Conservation (phyloP, 2,888 invertebrate genomes). For the Sipha maydis region DNA sequence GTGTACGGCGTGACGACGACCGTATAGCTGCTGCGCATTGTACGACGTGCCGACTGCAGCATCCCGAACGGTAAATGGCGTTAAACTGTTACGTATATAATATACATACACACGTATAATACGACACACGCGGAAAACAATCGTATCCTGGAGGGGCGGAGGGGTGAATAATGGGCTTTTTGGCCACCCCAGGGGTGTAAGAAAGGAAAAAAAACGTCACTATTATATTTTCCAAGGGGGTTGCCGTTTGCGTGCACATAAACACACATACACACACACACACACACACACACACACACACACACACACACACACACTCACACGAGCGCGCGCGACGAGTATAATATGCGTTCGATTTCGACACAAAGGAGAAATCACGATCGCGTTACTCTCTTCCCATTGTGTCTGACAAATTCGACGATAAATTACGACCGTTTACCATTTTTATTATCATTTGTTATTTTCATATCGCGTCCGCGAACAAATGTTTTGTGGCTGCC, state of each 20-base stretch:
- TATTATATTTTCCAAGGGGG: slow-evolving; percentile 56
- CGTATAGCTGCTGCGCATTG: background rate
- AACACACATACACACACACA: background rate
- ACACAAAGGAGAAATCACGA: slow-evolving; percentile 57
- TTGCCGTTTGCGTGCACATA: background rate
- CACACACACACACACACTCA: background rate
- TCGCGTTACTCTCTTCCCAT: slow-evolving; percentile 40
- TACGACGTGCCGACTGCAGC: background rate
- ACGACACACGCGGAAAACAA: slow-evolving; percentile 38
- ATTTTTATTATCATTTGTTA: slow-evolving; percentile 61
- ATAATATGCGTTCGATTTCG: slow-evolving; percentile 47
- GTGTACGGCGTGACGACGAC: background rate
- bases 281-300: background rate
- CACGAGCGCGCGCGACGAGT: background rate
- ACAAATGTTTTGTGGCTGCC: slow-evolving; percentile 59
- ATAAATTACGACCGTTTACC: slow-evolving; percentile 62
- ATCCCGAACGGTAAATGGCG: slow-evolving; percentile 45
- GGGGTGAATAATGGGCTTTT: slow-evolving; percentile 48
- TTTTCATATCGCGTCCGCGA: slow-evolving; percentile 57
- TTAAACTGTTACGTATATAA: slow-evolving; percentile 54
- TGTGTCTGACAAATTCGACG: slow-evolving; percentile 58
- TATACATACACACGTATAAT: background rate
- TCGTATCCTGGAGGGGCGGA: background rate
- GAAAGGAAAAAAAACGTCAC: slow-evolving; percentile 53
- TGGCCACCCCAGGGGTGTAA: slow-evolving; percentile 36